phyloP scores from a whole-genome alignment of 37 sponge, comb jelly and placozoan species.

The Beroe ovata region DNA sequence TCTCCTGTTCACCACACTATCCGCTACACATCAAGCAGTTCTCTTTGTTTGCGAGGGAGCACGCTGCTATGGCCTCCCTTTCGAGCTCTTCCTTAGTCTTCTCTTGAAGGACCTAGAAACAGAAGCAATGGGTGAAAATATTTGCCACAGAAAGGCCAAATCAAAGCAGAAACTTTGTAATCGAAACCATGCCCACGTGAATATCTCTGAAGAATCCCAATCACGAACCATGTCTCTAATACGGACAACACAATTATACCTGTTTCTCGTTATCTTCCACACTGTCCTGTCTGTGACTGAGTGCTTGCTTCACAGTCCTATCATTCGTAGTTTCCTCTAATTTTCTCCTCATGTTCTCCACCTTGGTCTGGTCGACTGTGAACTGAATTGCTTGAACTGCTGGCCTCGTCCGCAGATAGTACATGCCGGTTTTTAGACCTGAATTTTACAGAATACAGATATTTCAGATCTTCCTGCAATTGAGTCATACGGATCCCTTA shows the following conservation, averaged over 20 bases:
- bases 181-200: no score
- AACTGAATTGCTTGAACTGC: constrained; percentile 98
- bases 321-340: background rate
- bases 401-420: constrained; percentile 90
- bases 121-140: no score
- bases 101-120: constrained; percentile 42
- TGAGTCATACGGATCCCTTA: no score
- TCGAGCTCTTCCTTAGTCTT: constrained; percentile 68
- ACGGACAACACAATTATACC: background rate
- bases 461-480: no score
- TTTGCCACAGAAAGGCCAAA: no score
- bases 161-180: no score
- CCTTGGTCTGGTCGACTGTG: constrained; percentile 89
- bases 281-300: background rate
- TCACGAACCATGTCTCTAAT: no score
- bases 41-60: constrained; percentile 86
- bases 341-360: constrained; percentile 67
- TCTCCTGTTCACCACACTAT: constrained; percentile 48
- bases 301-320: constrained; percentile 41
- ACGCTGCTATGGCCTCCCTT: constrained; percentile 72
- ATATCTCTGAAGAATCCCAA: no score
- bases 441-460: no score
- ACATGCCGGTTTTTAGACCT: constrained; percentile 99
- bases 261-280: background rate
- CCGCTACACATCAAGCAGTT: constrained; percentile 92